Base-by-base conservation (phyloP, 1,140 invertebrate genomes). In the Eurosta solidaginis region DNA sequence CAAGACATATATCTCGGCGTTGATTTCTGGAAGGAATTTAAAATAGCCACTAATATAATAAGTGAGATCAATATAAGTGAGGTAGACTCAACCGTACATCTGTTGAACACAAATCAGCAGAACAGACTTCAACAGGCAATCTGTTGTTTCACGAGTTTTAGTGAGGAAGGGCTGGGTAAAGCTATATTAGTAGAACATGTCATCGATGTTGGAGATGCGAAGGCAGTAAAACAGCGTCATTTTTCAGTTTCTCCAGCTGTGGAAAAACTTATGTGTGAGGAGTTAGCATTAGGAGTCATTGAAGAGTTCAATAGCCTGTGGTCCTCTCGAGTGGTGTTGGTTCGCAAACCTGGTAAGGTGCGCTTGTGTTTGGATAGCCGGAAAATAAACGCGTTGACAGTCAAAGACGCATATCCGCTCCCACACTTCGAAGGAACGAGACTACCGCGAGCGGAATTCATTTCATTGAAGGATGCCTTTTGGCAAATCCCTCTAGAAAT, bases 341-440 rank as follows among this genome's bases (percentile, higher is more conserved):
- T n/a, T n/a, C n/a, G n/a, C n/a, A 75, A 75, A 49, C 44, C 74
- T 25, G 44, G 44, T 22, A 75, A 75, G 33, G 74, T 75, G 1
- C 20, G 74, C 3, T 25, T 75, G 44, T 47, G 74, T 44, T 27
- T 75, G 12, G 22, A 44, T 12, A 75, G 47, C 22, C 44, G 27
- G 33, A 29, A 75, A 27, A 14, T 49, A 12, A 75, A 75, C 3
- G 74, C 74, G n/a, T 75, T 27, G n/a, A n/a, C n/a, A n/a, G n/a
- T n/a, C n/a, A n/a, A n/a, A n/a, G n/a, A n/a, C n/a, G n/a, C n/a
- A n/a, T n/a, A n/a, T n/a, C n/a, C n/a, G n/a, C n/a, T n/a, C n/a
- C n/a, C n/a, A n/a, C n/a, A n/a, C n/a, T n/a, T n/a, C n/a, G n/a
- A n/a, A n/a, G n/a, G n/a, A n/a, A n/a, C n/a, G 29, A 47, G 74